phyloP scores from a whole-genome alignment of 2,797 vertebrate species.

The Onychomys torridus region DNA sequence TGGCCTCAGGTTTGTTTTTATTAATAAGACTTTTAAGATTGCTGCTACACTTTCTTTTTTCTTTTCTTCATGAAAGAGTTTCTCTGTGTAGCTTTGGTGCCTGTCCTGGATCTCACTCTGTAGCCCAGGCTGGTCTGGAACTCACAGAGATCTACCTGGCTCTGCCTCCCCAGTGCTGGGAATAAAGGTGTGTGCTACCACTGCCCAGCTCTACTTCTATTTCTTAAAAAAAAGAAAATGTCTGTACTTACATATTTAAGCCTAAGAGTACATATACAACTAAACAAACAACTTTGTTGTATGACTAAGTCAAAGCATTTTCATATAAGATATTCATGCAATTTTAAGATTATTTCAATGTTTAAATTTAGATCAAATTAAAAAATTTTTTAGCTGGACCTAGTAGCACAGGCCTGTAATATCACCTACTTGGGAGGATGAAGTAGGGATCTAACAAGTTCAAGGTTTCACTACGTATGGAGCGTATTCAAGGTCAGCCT shows the following conservation, averaged over 20 bases:
- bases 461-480: neutral
- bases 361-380: slow-evolving; percentile 24
- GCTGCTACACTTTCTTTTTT: too few relatives aligned
- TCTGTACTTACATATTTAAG: neutral
- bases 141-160: too few relatives aligned
- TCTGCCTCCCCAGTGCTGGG: too few relatives aligned
- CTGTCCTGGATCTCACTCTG: too few relatives aligned
- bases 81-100: too few relatives aligned
- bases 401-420: neutral
- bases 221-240: slow-evolving; percentile 24
- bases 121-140: too few relatives aligned
- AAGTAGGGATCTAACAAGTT: neutral
- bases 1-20: too few relatives aligned
- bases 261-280: slow-evolving; percentile 33
- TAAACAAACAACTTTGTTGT: slow-evolving; percentile 35
- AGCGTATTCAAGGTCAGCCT: neutral
- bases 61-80: too few relatives aligned
- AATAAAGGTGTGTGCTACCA: too few relatives aligned
- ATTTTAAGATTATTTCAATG: slow-evolving; percentile 43
- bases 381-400: neutral
- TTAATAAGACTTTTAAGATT: too few relatives aligned
- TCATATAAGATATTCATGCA: slow-evolving; percentile 25
- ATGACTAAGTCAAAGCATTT: slow-evolving; percentile 53
- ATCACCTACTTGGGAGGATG: neutral
- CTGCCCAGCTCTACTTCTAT: neutral